phyloP scores from a whole-genome alignment of 2,113 vertebrate genomes.

The Ivindomyrus marchei region DNA sequence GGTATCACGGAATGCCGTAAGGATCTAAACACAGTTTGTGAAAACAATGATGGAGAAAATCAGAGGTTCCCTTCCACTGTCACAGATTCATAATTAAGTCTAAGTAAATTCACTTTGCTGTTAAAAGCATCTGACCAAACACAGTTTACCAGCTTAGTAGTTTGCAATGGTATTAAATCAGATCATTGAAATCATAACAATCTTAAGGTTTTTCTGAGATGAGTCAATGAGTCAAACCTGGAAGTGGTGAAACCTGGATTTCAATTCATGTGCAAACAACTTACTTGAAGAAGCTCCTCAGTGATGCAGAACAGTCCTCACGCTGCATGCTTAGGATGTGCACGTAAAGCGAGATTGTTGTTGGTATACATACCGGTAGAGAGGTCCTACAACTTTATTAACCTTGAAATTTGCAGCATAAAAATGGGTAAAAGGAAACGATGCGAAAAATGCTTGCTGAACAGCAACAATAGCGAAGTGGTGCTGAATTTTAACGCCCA shows the following conservation, averaged over 20 bases:
- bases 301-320: neutral
- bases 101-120: neutral
- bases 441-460: conserved; percentile 12
- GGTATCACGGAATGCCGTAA: neutral
- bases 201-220: neutral
- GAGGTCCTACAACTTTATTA: neutral
- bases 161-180: neutral
- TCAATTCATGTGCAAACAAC: neutral
- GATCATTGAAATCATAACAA: neutral
- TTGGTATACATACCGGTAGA: neutral
- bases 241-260: neutral
- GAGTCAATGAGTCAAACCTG: conserved; percentile 17
- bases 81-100: neutral
- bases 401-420: neutral
- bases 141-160: neutral
- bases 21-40: neutral
- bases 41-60: neutral
- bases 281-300: neutral
- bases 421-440: neutral
- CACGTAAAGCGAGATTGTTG: neutral
- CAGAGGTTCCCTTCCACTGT: neutral
- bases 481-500: conserved; percentile 49
- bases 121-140: neutral
- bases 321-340: neutral
- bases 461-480: neutral